Conservation (phyloP, 2,888 invertebrate species). For the Lasioglossum lativentre region DNA sequence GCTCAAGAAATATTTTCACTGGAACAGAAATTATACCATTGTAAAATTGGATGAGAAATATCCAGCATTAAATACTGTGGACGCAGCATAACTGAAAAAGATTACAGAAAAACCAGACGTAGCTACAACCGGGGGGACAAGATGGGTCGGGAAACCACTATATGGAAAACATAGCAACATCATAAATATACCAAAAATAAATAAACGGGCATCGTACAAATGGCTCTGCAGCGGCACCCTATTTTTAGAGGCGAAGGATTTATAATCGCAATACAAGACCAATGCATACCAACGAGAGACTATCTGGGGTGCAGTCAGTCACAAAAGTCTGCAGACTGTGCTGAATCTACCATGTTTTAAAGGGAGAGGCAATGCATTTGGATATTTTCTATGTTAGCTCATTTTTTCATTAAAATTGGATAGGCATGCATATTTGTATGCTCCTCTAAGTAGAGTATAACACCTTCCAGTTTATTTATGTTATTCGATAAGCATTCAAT, state of each 20-base stretch:
- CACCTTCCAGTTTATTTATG: no score
- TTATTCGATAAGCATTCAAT: no score
- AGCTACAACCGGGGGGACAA: neutral
- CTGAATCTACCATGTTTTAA: neutral
- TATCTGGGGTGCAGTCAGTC: neutral
- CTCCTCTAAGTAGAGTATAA: no score
- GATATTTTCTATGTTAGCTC: neutral
- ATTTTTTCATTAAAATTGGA: no score
- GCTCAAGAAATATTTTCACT: no score
- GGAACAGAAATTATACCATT: no score
- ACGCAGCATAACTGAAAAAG: neutral
- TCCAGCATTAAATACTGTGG: neutral
- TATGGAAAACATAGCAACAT: neutral
- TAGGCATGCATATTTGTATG: no score
- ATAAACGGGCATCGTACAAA: neutral
- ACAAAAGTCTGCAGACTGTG: neutral
- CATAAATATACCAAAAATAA: neutral
- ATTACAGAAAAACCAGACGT: neutral
- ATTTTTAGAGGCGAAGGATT: neutral
- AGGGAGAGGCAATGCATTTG: neutral
- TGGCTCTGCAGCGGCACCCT: neutral
- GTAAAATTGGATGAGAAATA: neutral
- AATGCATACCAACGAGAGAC: slow-evolving; percentile 5
- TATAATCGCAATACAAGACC: slow-evolving; percentile 3
- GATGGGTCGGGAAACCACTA: neutral